Evolutionary conservation across 1,140 invertebrate genomes (phyloP), one percentile per base, ranked within the genome.

Genomic region (Pomacea maculata): DNA sequence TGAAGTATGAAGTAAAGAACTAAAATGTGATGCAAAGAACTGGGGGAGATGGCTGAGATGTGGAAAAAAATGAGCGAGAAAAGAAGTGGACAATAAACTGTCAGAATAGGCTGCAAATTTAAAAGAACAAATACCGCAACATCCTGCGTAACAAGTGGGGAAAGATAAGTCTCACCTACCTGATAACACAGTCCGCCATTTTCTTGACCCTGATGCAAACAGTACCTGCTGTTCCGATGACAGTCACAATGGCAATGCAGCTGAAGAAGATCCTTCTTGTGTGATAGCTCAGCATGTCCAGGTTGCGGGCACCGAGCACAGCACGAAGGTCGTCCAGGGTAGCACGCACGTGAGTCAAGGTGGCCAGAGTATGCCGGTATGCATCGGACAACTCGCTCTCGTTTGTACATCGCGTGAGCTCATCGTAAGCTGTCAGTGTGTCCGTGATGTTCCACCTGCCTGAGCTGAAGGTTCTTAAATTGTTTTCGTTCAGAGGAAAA

Each of bases 111-210:
- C 5, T 2, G 1, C 57, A 61, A 61, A 17, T 14, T 17, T 11
- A 61, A 61, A 17, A 3, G 11, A 14, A 61, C 0, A 61, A 61
- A 6, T 17, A 9, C 1, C 15, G 1, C 57, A 14, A 61, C 15
- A 14, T 61, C 15, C 8, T 61, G 15, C 15, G 0, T 1, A 11
- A 17, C 15, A 17, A 11, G 11, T 61, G 15, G 11, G 15, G 11
- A 29, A 73, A 64, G 6, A 8, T 11, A 67, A 19, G 9, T 45
- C 1, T 45, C 34, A 45, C 75, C 29, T 71, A 78, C 77, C 67
- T 55, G 64, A 45, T 45, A 25, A 83, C 81, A 80, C 83, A 83
- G 29, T 83, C 80, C 55, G 71, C 75, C 83, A 83, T 83, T 63
- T 80, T 64, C 55, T 81, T 81, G 7, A 83, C 76, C n/a, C 79